Evolutionary conservation across 2,113 vertebrate species (phyloP).

Genomic region (Macquaria ambigua): DNA sequence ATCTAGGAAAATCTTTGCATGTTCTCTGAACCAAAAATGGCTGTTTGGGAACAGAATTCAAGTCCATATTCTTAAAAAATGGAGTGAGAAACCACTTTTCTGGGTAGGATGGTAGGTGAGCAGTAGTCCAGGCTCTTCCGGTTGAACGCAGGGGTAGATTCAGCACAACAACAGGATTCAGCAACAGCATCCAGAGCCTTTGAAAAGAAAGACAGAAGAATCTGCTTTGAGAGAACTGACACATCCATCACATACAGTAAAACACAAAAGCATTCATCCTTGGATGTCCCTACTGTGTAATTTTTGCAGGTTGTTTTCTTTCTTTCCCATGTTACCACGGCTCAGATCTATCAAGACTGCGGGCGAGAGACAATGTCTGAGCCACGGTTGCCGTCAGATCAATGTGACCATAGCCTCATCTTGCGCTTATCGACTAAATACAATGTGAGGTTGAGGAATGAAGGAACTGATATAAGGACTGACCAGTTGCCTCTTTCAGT

Average conservation of each 20-base stretch:
- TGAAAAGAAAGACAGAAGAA: constrained; percentile 59
- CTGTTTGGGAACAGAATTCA: constrained; percentile 20
- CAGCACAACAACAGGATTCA: constrained; percentile 21
- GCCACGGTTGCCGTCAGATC: constrained; percentile 43
- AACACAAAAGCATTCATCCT: constrained; percentile 33
- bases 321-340: background rate
- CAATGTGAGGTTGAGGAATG: constrained; percentile 29
- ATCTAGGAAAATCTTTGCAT: constrained; percentile 19
- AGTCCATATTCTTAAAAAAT: constrained; percentile 23
- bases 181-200: constrained; percentile 47
- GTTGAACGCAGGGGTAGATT: constrained; percentile 17
- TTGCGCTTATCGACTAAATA: constrained; percentile 40
- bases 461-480: constrained; percentile 22
- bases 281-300: constrained; percentile 14
- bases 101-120: constrained; percentile 4
- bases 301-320: background rate
- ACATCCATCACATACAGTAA: constrained; percentile 3
- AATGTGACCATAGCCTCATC: constrained; percentile 47
- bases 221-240: constrained; percentile 32
- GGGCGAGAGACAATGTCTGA: constrained; percentile 35
- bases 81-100: constrained; percentile 12
- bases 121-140: constrained; percentile 33
- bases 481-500: constrained; percentile 13
- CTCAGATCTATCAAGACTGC: constrained; percentile 39
- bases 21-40: constrained; percentile 24